Evolutionary conservation across 2,113 vertebrate species (phyloP).

Genomic region (Circaetus gallicus): DNA sequence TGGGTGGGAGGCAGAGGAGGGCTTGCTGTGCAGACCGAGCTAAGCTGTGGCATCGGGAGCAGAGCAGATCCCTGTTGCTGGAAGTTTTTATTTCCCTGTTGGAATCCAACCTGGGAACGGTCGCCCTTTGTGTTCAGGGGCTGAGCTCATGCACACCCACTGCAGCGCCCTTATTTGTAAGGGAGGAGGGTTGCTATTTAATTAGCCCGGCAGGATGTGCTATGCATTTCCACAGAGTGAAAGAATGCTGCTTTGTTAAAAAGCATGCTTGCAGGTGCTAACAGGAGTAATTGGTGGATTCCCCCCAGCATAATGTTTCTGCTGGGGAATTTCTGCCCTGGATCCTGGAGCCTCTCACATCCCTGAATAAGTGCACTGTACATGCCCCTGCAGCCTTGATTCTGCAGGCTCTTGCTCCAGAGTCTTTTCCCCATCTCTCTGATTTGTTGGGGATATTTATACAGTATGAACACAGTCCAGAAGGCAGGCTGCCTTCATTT

Average conservation of each 20-base stretch:
- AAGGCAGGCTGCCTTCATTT: not conserved
- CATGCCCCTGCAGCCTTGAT: not conserved
- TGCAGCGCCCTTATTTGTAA: not conserved
- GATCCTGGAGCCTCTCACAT: not conserved
- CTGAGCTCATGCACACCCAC: not conserved
- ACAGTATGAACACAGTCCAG: not conserved
- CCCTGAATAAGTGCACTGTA: not conserved
- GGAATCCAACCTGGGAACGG: not conserved
- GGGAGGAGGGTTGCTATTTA: not conserved
- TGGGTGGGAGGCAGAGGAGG: not conserved
- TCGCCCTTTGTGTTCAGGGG: not conserved
- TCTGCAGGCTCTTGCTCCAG: not conserved
- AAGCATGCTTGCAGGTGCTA: conserved; percentile 18
- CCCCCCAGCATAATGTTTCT: not conserved
- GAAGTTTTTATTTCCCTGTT: not conserved
- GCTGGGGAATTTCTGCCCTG: not conserved
- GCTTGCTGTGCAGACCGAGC: not conserved
- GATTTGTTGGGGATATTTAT: not conserved
- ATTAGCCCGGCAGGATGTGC: not conserved
- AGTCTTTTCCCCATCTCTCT: not conserved
- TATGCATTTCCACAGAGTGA: not conserved
- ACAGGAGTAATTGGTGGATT: conserved; percentile 31
- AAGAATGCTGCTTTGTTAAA: conserved; percentile 40
- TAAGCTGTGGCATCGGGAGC: not conserved
- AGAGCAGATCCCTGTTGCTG: not conserved